Evolutionary conservation across 2,888 invertebrate genomes (phyloP), one percentile per base, ranked within the genome.

Genomic region (Amblyjoppa fuscipennis): DNA sequence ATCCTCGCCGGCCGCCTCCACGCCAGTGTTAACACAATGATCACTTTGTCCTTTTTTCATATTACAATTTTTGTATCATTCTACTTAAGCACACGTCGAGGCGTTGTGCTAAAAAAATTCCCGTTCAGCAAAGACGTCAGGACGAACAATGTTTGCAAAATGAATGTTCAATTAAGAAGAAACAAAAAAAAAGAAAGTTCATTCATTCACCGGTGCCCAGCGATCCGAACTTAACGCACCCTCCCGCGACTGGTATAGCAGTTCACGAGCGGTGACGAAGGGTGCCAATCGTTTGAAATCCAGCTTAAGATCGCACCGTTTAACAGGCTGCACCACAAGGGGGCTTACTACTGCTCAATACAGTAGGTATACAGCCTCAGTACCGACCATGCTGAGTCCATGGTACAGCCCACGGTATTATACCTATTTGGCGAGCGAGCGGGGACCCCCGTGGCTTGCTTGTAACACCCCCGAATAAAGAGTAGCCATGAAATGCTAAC

Each of bases 261-360:
- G 70, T 74, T 71, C 73, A 74, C 79, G 77, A 74, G 74, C 77
- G 84, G 45, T 59, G 77, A 85, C 53, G 84, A 84, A 82, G 87
- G 88, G 88, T 85, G 84, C 83, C 85, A 83, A 87, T 88, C 83
- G 85, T 81, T 87, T 59, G 83, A 76, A 89, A 90, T 90, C 88
- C 90, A 89, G 92, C 92, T 92, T 92, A 92, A 92, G 91, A 92
- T 91, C 89, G 88, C 88, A 89, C 90, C 90, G 91, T 91, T 91
- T 92, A 92, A 91, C 90, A 88, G 83, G 56, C 73, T 64, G 83
- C 51, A 81, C 83, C 83, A 81, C 83, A 79, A 76, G 68, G 78
- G 49, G 28, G 75, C 81, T 81, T 38, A 49, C 78, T 74, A 70
- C 41, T 51, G 75, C 79, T 61, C 84, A 75, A 66, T 56, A 31